Conservation (phyloP, 1,140 invertebrate genomes). For the Heliconius himera region DNA sequence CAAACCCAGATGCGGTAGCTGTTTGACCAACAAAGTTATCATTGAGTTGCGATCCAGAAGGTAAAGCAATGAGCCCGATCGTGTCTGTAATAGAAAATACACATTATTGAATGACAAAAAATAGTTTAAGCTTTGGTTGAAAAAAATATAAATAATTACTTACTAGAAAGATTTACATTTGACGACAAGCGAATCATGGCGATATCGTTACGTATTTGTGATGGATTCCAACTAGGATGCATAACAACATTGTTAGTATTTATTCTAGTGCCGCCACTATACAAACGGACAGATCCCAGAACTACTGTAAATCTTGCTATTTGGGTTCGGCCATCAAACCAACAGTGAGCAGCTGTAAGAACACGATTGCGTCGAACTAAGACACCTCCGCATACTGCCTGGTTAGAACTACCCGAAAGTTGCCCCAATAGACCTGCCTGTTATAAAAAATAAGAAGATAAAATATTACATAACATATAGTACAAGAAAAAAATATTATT, state of each 20-base stretch:
- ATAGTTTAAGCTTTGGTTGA: too few relatives aligned
- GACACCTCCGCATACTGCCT: constrained; percentile 51
- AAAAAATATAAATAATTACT: too few relatives aligned
- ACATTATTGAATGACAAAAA: too few relatives aligned
- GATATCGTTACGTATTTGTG: constrained; percentile 49
- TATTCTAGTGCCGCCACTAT: constrained; percentile 50
- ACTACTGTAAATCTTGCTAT: constrained; percentile 45
- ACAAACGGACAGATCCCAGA: constrained; percentile 50
- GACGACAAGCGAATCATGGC: constrained; percentile 44
- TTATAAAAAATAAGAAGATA: too few relatives aligned
- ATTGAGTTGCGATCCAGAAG: too few relatives aligned
- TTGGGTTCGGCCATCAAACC: constrained; percentile 48
- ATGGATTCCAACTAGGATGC: constrained; percentile 46
- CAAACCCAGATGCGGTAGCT: too few relatives aligned
- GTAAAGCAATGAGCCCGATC: too few relatives aligned
- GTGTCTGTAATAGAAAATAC: too few relatives aligned
- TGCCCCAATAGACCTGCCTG: constrained; percentile 53
- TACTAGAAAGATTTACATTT: too few relatives aligned
- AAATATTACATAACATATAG: too few relatives aligned
- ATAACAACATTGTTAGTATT: constrained; percentile 43
- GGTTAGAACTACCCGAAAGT: constrained; percentile 33
- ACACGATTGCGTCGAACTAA: constrained; percentile 43
- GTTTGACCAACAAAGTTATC: too few relatives aligned
- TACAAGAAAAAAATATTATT: too few relatives aligned
- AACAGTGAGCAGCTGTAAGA: constrained; percentile 60